Evolutionary conservation across 2,797 vertebrate species (phyloP).

Genomic region (Microtus obscurus): DNA sequence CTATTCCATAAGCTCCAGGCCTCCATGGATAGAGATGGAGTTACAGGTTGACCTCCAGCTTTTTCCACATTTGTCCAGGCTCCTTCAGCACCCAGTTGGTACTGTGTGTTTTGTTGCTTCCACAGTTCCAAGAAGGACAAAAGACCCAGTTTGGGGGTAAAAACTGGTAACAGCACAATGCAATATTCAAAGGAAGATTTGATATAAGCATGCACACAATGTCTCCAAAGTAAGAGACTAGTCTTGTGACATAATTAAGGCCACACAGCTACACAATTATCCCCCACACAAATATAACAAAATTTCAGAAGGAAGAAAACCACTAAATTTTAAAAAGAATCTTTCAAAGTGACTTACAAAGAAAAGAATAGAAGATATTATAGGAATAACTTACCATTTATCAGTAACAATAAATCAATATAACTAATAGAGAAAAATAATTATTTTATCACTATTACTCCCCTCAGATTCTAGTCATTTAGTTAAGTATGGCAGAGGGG

Average conservation of each 20-base stretch:
- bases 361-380: slow-evolving; percentile 81
- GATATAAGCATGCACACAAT: background rate
- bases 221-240: background rate
- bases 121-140: background rate
- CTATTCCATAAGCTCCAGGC: background rate
- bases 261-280: background rate
- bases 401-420: slow-evolving; percentile 81
- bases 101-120: background rate
- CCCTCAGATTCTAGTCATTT: slow-evolving; percentile 82
- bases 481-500: slow-evolving; percentile 82
- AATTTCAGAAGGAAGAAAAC: slow-evolving; percentile 33
- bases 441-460: slow-evolving; percentile 82
- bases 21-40: background rate
- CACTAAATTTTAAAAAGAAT: background rate
- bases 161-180: background rate
- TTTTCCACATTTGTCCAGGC: background rate
- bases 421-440: slow-evolving; percentile 70
- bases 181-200: background rate
- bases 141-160: background rate
- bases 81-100: background rate
- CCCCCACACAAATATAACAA: background rate
- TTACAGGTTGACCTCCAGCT: background rate
- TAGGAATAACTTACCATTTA: slow-evolving; percentile 84
- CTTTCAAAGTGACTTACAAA: slow-evolving; percentile 48
- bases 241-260: background rate